A percentile compares a stretch with the other conserved stretches of the same genome.
These are phyloP conservation scores for Pedicia rivosa DNA, from an alignment of 2,888 invertebrate genomes.

Conservation along the genomic window DNA sequence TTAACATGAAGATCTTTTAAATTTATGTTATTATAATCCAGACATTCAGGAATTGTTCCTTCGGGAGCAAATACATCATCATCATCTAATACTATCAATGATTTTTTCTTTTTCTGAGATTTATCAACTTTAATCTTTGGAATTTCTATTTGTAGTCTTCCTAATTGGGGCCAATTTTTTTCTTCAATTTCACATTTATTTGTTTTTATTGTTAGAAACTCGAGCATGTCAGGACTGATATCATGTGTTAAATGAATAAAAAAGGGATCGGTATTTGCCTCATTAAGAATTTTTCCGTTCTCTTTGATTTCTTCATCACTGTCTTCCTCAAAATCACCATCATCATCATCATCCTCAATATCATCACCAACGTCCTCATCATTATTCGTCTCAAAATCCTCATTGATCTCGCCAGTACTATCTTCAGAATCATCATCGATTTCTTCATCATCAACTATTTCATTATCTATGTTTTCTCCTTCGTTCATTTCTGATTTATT, in stretches of 20 bases:
- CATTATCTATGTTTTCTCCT: constrained; percentile 16
- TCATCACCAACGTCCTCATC: constrained; percentile 3
- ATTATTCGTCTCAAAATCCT: constrained; percentile 6
- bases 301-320: constrained; percentile 9
- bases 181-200: constrained; percentile 27
- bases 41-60: constrained; percentile 35
- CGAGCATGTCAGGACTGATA: constrained; percentile 43
- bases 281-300: constrained; percentile 10
- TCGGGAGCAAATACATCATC: constrained; percentile 38
- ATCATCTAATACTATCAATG: constrained; percentile 36
- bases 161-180: constrained; percentile 45
- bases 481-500: constrained; percentile 13
- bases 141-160: constrained; percentile 41
- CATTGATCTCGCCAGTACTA: constrained; percentile 1
- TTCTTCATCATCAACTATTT: constrained; percentile 9
- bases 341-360: constrained; percentile 8
- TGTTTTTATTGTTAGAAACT: constrained; percentile 33
- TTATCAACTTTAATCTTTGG: constrained; percentile 31
- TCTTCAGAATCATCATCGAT: constrained; percentile 6
- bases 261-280: constrained; percentile 38
- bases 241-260: constrained; percentile 50
- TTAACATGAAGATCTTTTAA: constrained; percentile 44
- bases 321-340: constrained; percentile 7
- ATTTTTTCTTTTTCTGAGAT: constrained; percentile 1
- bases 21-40: constrained; percentile 28